Conservation (phyloP, 2,888 invertebrate species). For the Spisula subtruncata region DNA sequence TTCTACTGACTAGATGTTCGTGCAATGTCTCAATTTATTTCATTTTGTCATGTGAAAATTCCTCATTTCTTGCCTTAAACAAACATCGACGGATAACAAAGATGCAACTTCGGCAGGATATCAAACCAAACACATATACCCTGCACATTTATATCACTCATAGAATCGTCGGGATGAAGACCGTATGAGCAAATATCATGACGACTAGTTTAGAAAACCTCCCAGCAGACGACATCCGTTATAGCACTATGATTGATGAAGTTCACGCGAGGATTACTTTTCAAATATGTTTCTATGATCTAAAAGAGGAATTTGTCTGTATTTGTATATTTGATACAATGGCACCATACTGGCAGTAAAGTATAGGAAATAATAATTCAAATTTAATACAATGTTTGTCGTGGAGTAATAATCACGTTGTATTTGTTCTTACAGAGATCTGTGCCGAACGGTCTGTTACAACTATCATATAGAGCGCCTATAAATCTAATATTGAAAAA, state of each 20-base stretch:
- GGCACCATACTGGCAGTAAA: not conserved
- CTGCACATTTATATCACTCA: not conserved
- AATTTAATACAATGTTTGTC: constrained; percentile 1
- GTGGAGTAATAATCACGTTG: not conserved
- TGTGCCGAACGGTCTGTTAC: too few relatives aligned
- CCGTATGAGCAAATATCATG: constrained; percentile 2
- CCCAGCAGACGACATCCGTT: constrained; percentile 26
- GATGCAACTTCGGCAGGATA: not conserved
- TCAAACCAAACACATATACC: not conserved
- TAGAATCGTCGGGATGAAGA: not conserved
- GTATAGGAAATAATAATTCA: not conserved
- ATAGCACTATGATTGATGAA: constrained; percentile 17
- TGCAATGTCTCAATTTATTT: not conserved
- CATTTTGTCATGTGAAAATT: not conserved
- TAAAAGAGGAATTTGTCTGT: constrained; percentile 24
- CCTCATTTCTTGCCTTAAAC: not conserved
- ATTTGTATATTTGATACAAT: constrained; percentile 27
- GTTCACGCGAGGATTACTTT: not conserved
- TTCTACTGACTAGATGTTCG: not conserved
- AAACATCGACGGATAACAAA: constrained; percentile 1
- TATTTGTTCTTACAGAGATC: constrained; percentile 19
- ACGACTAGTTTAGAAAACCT: not conserved
- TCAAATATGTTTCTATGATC: constrained; percentile 27
- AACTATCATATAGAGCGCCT: too few relatives aligned
- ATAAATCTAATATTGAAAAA: too few relatives aligned